Conservation (phyloP, 2,113 vertebrate species). For the Strix uralensis region DNA sequence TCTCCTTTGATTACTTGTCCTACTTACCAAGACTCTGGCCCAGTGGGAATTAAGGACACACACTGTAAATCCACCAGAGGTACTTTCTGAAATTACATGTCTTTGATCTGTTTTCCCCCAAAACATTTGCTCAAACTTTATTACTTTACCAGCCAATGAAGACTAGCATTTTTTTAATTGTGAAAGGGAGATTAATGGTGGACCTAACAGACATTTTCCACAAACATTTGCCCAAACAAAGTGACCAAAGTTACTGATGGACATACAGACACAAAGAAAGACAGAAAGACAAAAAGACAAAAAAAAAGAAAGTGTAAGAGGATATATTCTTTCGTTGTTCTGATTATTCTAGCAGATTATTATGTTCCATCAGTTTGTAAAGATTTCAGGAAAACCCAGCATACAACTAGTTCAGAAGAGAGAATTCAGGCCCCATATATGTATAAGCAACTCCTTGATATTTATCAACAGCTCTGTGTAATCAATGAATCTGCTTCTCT, state of each 20-base stretch:
- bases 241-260: fast-evolving
- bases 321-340: not conserved
- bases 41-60: not conserved
- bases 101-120: not conserved
- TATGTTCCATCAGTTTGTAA: not conserved
- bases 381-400: not conserved
- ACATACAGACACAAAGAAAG: not conserved
- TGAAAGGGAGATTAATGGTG: not conserved
- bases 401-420: not conserved
- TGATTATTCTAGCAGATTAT: not conserved
- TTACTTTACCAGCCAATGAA: not conserved
- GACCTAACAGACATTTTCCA: not conserved
- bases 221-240: not conserved
- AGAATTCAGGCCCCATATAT: not conserved
- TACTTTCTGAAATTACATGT: not conserved
- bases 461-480: not conserved
- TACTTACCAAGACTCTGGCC: not conserved
- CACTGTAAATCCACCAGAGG: not conserved
- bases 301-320: not conserved
- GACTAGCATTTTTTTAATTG: not conserved
- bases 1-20: not conserved
- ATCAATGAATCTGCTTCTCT: not conserved
- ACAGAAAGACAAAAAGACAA: not conserved
- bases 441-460: not conserved
- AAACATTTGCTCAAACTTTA: not conserved